These are phyloP conservation scores for Papilio aristodemus DNA, from an alignment of 1,140 invertebrate species.

Conservation along the genomic window DNA sequence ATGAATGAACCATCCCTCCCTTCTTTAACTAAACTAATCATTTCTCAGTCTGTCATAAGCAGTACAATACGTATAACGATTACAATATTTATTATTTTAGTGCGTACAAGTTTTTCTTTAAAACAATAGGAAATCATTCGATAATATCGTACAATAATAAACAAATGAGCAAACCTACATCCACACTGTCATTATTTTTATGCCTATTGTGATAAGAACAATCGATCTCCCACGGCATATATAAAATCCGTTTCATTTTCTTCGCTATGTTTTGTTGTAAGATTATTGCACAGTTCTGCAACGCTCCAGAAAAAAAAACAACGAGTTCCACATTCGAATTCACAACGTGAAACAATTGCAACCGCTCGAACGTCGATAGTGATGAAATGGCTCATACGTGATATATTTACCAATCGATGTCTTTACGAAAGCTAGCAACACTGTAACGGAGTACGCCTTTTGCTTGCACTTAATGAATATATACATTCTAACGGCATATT, in stretches of 20 bases:
- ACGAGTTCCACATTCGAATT: slow-evolving; percentile 51
- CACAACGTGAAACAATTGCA: slow-evolving; percentile 56
- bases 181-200: slow-evolving; percentile 36
- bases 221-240: slow-evolving; percentile 40
- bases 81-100: slow-evolving; percentile 3
- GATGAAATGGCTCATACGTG: slow-evolving; percentile 69
- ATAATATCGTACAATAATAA: slow-evolving; percentile 24
- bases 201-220: slow-evolving; percentile 37
- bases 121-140: slow-evolving; percentile 27
- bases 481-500: slow-evolving; percentile 17
- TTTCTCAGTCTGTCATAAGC: background rate
- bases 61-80: slow-evolving; percentile 7
- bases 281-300: slow-evolving; percentile 35
- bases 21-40: background rate
- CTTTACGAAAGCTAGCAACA: slow-evolving; percentile 66
- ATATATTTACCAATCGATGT: slow-evolving; percentile 67
- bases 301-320: slow-evolving; percentile 48
- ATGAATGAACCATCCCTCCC: background rate
- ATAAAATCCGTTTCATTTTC: slow-evolving; percentile 25
- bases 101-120: background rate
- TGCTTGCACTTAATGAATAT: background rate
- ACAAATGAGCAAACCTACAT: slow-evolving; percentile 23
- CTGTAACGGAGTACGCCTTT: slow-evolving; percentile 40
- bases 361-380: slow-evolving; percentile 49
- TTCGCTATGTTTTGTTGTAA: slow-evolving; percentile 27